Percentiles rank a stretch among this genome's conserved stretches.
phyloP scores from a whole-genome alignment of 2,113 vertebrate species.

The Syngnathus typhle region DNA sequence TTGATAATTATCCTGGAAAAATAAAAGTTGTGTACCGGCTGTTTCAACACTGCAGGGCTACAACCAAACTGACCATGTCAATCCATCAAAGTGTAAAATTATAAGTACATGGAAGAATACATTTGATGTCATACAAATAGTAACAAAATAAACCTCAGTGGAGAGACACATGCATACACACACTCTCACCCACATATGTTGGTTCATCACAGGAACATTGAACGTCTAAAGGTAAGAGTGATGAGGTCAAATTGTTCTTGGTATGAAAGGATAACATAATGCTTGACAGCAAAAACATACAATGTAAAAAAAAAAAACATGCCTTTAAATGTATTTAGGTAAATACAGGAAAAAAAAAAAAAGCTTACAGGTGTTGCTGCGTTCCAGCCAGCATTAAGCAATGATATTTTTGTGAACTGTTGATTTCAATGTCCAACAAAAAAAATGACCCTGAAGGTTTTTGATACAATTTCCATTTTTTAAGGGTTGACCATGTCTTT shows the following conservation, averaged over 20 bases:
- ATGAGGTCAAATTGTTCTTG: conserved; percentile 33
- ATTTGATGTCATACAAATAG: conserved; percentile 20
- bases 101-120: conserved; percentile 46
- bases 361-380: conserved; percentile 28
- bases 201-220: conserved; percentile 29
- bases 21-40: conserved; percentile 25
- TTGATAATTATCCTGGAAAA: conserved; percentile 10
- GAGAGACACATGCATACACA: conserved; percentile 5
- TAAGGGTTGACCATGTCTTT: not conserved
- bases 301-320: conserved; percentile 26
- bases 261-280: conserved; percentile 21
- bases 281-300: not conserved
- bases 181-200: conserved; percentile 13
- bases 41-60: conserved; percentile 21
- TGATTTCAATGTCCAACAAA: conserved; percentile 23
- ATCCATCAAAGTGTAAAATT: conserved; percentile 25
- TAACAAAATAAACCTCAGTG: not conserved
- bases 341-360: conserved; percentile 19
- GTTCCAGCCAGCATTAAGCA: conserved; percentile 24
- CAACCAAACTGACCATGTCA: conserved; percentile 48
- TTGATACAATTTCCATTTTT: not conserved
- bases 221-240: conserved; percentile 22
- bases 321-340: conserved; percentile 27
- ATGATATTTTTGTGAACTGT: not conserved
- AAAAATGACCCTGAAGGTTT: conserved; percentile 18